These are phyloP conservation scores for Sitophilus oryzae DNA, from an alignment of 1,140 invertebrate genomes.

Conservation along the genomic window DNA sequence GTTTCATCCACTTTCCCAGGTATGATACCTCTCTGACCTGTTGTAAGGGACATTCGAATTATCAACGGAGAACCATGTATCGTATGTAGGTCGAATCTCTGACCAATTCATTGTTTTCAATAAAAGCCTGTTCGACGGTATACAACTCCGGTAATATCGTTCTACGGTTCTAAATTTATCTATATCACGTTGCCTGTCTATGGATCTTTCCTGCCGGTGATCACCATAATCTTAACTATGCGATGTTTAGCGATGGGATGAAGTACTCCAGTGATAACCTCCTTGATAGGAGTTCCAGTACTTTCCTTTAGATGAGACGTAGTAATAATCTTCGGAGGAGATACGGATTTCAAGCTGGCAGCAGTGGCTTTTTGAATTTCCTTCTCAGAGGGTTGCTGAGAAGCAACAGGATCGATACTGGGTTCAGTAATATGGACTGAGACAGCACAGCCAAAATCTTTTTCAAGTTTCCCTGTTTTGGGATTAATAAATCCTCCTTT, in stretches of 20 bases:
- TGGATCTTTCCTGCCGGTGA: slow-evolving; percentile 52
- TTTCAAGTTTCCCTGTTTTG: slow-evolving; percentile 52
- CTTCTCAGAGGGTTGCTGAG: slow-evolving; percentile 35
- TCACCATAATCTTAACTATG: slow-evolving; percentile 53
- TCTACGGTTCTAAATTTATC: slow-evolving; percentile 53
- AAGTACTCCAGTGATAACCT: slow-evolving; percentile 29
- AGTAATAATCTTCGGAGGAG: slow-evolving; percentile 15
- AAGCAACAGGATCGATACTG: slow-evolving; percentile 34
- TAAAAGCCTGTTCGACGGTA: slow-evolving; percentile 52
- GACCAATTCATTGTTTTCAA: slow-evolving; percentile 54
- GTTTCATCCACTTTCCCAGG: slow-evolving; percentile 52
- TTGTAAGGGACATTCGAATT: slow-evolving; percentile 45
- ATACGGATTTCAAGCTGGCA: slow-evolving; percentile 10
- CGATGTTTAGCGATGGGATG: slow-evolving; percentile 52
- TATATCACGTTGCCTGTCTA: slow-evolving; percentile 51
- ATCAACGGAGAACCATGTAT: slow-evolving; percentile 49
- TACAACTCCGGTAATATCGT: slow-evolving; percentile 48
- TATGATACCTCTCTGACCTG: slow-evolving; percentile 49
- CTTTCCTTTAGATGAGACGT: no score
- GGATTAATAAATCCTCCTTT: slow-evolving; percentile 52
- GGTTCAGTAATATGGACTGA: slow-evolving; percentile 48
- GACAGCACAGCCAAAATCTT: slow-evolving; percentile 55
- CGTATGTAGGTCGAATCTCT: slow-evolving; percentile 50
- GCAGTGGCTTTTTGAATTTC: slow-evolving; percentile 21
- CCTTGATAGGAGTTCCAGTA: slow-evolving; percentile 31